Evolutionary conservation across 1,140 invertebrate species (phyloP), one percentile per base, ranked within the genome.

Genomic region (Drosophila rufa): DNA sequence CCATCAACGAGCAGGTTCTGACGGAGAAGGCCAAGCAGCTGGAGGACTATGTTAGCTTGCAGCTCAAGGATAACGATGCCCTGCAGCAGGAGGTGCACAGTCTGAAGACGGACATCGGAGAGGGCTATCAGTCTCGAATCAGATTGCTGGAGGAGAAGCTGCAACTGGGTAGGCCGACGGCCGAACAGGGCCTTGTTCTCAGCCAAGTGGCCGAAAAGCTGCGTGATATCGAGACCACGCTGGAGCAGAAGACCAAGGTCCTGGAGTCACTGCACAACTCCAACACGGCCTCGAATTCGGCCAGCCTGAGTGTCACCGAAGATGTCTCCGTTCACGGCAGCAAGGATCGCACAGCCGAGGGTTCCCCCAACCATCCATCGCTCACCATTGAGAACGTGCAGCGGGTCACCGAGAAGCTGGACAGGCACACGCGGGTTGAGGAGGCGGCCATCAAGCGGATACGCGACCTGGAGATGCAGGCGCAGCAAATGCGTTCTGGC

Each of bases 391-490:
- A 94, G 60, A 94, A 95, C 40, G 84, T 96, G 9, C 89, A 94
- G 2, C 94, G 95, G 55, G 92, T 97, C 17, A 95, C 95, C 80
- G 96, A 96, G 64, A 95, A 95, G 71, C 86, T 97, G 47, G 75
- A 94, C 7, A 94, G 94, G 64, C 96, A 96, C 75, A 94, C 95
- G 1, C 93, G 96, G 62, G 96, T 95, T 2, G 96, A 96, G 85
- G 96, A 96, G 85, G 96, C 95, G 0, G 95, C 95, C 2, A 93
- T 97, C 9, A 97, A 96, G 84, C 93, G 95, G 19, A 94, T 97
- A 17, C 94, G 94, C 9, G 96, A 97, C 92, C 91, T 97, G 22
- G 96, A 97, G 79, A 95, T 96, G 95, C 95, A 96, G 90, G 81
- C 96, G 3, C 93, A 93, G 17, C 83, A 85, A 60, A 75, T 92